phyloP scores from a whole-genome alignment of 2,888 invertebrate genomes.

The Augochlorella aurata region DNA sequence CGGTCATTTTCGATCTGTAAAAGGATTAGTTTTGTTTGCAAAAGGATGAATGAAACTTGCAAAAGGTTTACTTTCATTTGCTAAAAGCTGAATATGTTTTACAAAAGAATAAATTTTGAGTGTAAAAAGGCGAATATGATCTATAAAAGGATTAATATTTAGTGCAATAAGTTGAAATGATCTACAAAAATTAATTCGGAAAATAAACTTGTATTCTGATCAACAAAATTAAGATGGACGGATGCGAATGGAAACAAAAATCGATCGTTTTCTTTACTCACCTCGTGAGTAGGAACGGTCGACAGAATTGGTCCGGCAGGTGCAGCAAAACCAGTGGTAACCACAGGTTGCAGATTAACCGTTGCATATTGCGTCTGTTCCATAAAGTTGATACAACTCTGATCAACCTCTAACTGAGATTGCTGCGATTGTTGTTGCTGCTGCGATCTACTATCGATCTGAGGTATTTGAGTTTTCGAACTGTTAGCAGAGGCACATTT shows the following conservation, averaged over 20 bases:
- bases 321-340: conserved; percentile 82
- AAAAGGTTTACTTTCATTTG: no score
- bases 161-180: no score
- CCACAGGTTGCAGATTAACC: conserved; percentile 85
- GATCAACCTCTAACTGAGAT: conserved; percentile 72
- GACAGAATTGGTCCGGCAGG: conserved; percentile 78
- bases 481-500: conserved; percentile 61
- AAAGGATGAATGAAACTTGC: no score
- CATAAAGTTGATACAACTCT: conserved; percentile 68
- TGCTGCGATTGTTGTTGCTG: conserved; percentile 58
- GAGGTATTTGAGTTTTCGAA: conserved; percentile 67
- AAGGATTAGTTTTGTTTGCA: no score
- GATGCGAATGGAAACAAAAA: not conserved
- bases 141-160: no score
- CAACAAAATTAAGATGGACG: not conserved
- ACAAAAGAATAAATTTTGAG: no score
- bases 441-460: conserved; percentile 63
- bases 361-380: conserved; percentile 83
- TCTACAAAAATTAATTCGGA: no score
- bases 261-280: conserved; percentile 10
- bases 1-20: no score
- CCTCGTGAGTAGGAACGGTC: conserved; percentile 73
- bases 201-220: not conserved
- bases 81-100: no score
- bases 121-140: no score